Conservation (phyloP, 2,113 vertebrate species). For the Anarhynchus alexandrinus region DNA sequence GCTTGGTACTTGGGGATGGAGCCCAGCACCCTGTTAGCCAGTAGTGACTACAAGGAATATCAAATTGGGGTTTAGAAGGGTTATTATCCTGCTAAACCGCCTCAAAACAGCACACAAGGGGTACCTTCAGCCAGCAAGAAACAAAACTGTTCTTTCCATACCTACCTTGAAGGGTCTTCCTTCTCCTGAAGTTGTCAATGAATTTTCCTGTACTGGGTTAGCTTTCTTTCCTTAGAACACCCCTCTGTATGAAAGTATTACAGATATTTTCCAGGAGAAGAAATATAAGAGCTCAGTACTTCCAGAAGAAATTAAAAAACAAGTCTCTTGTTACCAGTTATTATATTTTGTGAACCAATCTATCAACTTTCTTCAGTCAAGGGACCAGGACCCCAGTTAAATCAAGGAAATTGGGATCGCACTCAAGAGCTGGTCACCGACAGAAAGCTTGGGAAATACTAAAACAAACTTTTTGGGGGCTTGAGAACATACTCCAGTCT, state of each 20-base stretch:
- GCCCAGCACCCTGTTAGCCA: fast-evolving
- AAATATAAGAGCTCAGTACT: neutral
- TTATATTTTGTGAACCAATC: neutral
- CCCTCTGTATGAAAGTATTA: neutral
- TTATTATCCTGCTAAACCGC: neutral
- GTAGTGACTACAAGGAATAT: neutral
- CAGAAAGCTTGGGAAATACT: neutral
- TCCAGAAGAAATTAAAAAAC: neutral
- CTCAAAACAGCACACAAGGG: neutral
- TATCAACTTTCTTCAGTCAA: neutral
- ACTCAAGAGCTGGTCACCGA: fast-evolving
- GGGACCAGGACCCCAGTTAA: neutral
- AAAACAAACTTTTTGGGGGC: neutral
- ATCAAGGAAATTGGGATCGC: neutral
- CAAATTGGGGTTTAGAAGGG: neutral
- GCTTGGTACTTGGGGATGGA: fast-evolving
- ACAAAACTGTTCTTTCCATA: neutral
- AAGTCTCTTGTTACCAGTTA: neutral
- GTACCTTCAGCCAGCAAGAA: neutral
- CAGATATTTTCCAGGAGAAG: neutral
- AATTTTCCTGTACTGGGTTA: neutral
- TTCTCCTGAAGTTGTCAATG: neutral
- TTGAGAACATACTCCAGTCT: neutral
- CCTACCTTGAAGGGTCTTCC: neutral
- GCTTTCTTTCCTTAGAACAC: neutral